A percentile compares a stretch with the other conserved stretches of the same genome.
Evolutionary conservation across 1,140 invertebrate species (phyloP).

Genomic region (Drosophila sucinea): DNA sequence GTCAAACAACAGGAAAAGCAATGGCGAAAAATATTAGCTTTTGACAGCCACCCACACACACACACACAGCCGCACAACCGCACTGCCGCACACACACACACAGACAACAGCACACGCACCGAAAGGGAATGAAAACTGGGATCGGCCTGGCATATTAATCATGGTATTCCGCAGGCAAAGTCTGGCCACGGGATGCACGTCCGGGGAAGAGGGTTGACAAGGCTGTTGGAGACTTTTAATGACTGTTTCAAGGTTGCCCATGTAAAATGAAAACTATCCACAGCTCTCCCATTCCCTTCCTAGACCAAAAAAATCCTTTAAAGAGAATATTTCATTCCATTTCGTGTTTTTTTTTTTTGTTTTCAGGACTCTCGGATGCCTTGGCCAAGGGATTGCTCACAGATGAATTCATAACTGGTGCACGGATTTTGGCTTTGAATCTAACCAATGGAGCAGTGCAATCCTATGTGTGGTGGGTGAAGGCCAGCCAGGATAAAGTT

Average conservation of each 20-base stretch:
- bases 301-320: conserved; percentile 22
- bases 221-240: conserved; percentile 57
- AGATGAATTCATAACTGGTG: conserved; percentile 85
- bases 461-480: conserved; percentile 85
- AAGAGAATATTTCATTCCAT: conserved; percentile 23
- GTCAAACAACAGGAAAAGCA: conserved; percentile 37
- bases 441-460: conserved; percentile 85
- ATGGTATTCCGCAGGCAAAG: conserved; percentile 40
- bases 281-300: not conserved
- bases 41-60: conserved; percentile 50
- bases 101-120: not conserved
- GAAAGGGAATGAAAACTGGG: conserved; percentile 26
- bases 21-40: conserved; percentile 72
- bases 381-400: conserved; percentile 85
- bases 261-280: conserved; percentile 5
- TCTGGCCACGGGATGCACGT: not conserved
- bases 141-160: conserved; percentile 71
- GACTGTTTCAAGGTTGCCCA: conserved; percentile 60
- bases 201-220: conserved; percentile 34
- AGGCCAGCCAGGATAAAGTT: conserved; percentile 70
- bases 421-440: conserved; percentile 86
- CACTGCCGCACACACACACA: not conserved
- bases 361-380: conserved; percentile 85
- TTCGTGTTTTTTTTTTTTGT: not conserved
- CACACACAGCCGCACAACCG: not conserved